phyloP scores from a whole-genome alignment of 2,888 invertebrate species.

The Noctua janthe region DNA sequence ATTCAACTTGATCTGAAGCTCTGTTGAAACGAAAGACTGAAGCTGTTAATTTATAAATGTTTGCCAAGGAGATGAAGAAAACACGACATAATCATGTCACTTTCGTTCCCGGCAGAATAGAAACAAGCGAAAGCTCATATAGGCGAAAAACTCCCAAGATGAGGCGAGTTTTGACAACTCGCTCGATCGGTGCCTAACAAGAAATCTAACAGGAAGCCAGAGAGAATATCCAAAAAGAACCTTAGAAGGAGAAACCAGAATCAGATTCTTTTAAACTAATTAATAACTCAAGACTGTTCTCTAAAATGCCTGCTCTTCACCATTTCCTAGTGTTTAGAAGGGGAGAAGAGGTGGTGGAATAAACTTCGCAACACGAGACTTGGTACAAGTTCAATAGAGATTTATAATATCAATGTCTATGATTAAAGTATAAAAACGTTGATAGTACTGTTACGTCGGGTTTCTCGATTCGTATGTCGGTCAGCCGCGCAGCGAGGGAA shows the following conservation, averaged over 20 bases:
- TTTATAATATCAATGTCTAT: conserved; percentile 57
- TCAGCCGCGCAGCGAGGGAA: conserved; percentile 77
- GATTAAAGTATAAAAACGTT: conserved; percentile 61
- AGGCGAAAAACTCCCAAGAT: neutral
- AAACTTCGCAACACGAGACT: conserved; percentile 1
- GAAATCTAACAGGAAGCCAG: neutral
- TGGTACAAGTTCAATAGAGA: conserved; percentile 47
- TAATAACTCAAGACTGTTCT: neutral
- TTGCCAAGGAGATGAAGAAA: neutral
- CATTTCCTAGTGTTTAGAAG: neutral
- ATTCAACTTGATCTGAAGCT: conserved; percentile 8
- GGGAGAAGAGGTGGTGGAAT: neutral
- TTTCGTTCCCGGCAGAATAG: neutral
- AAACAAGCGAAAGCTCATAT: neutral
- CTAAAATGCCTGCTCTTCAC: neutral
- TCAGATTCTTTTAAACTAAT: neutral
- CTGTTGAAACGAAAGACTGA: neutral
- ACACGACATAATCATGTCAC: neutral
- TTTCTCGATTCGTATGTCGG: conserved; percentile 68
- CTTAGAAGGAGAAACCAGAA: conserved; percentile 3
- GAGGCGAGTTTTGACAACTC: too few species aligned
- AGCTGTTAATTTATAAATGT: neutral
- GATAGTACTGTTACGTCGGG: conserved; percentile 66
- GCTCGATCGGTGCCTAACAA: neutral
- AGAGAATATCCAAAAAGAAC: neutral